Evolutionary conservation across 2,888 invertebrate genomes (phyloP).

Genomic region (Agrochola lychnidis): DNA sequence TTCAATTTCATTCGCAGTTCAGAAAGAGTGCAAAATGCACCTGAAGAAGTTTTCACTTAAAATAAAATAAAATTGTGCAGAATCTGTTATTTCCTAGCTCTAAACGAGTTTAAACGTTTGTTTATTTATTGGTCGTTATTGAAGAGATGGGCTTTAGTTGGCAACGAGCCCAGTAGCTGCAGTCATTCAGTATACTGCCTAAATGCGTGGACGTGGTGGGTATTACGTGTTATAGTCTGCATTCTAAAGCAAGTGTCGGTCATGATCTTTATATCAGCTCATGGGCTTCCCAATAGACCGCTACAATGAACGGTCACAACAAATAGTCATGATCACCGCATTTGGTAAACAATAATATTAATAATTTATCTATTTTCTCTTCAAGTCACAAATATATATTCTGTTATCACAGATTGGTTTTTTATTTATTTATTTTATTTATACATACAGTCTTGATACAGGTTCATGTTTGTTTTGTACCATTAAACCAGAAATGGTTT

Average conservation of each 20-base stretch:
- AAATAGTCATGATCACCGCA: background rate
- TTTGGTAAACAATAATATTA: background rate
- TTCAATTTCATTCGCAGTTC: background rate
- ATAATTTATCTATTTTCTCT: background rate
- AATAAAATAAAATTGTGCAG: background rate
- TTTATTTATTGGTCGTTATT: conserved; percentile 61
- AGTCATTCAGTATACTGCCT: conserved; percentile 38
- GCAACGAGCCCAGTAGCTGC: conserved; percentile 47
- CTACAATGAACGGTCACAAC: background rate
- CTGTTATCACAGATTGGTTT: background rate
- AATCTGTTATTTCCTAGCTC: conserved; percentile 21
- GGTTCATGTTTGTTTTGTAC: too few species aligned
- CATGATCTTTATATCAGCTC: conserved; percentile 2
- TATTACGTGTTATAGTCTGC: conserved; percentile 31
- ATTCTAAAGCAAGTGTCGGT: conserved; percentile 6
- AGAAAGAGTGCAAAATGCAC: background rate
- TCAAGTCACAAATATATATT: background rate
- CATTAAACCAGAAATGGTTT: too few species aligned
- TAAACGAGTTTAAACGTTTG: conserved; percentile 43
- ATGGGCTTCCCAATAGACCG: background rate
- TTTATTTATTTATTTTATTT: too few species aligned
- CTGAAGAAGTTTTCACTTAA: background rate
- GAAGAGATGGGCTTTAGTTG: conserved; percentile 47
- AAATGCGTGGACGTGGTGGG: conserved; percentile 30
- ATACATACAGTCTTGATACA: too few species aligned